Evolutionary conservation across 2,888 invertebrate genomes (phyloP), one percentile per base, ranked within the genome.

Genomic region (Stramonita haemastoma): DNA sequence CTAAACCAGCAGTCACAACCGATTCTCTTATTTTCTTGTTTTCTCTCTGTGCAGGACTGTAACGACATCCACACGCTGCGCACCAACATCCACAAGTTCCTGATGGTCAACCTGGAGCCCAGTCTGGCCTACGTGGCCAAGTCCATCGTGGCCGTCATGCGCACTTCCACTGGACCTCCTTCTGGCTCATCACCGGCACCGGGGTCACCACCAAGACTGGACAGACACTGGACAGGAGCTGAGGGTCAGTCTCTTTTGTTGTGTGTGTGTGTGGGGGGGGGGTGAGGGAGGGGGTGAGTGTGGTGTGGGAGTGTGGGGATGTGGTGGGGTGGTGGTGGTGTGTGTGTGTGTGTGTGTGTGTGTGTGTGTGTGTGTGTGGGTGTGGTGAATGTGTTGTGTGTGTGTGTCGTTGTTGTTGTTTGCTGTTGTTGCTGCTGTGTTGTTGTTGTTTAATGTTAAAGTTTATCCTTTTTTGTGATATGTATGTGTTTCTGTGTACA

Each of bases 121-220:
- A 86, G 56, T 56, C 56, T 86, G 26, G 86, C 73, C 56, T 86
- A 90, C 86, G 90, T 88, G 77, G 60, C 90, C 66, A 85, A 86
- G 86, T 86, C n/a, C 56, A 86, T 90, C 86, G 86, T 81, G 79
- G 79, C 86, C 32, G 46, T 90, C 29, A 36, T 90, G 57, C 6
- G 22, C 56, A 88, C 86, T 90, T 29, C 56, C 26, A 32, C 29
- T 90, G 90, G 90, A 81, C 57, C 11, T 90, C 90, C 60, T 88
- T 86, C 86, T 90, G 90, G 90, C 46, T 90, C n/a, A 34, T 90
- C 32, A 86, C 32, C 17, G 90, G 90, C 81, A 86, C 77, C 29
- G 86, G 57, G 1, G 86, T 57, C 56, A 86, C 66, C 19, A 86
- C 15, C 83, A 86, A 77, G 73, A 32, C 32, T 90, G 86, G 86